phyloP scores from a whole-genome alignment of 2,797 vertebrate genomes.

The Pampus argenteus region DNA sequence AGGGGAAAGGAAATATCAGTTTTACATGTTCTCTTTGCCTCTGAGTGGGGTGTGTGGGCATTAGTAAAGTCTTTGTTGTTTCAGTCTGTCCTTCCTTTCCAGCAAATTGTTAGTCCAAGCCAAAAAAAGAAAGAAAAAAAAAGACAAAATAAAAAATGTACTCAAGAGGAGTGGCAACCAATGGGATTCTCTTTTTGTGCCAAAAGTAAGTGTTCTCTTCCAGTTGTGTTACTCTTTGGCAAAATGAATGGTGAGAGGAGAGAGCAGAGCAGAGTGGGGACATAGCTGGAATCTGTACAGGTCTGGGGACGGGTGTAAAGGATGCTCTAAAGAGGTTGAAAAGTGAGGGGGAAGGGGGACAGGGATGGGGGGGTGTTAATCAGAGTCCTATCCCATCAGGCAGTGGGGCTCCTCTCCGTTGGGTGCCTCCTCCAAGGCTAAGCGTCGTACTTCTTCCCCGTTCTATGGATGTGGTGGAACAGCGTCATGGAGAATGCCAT shows the following conservation, averaged over 20 bases:
- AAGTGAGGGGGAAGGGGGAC: constrained; percentile 44
- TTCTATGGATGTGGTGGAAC: constrained; percentile 97
- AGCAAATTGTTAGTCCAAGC: constrained; percentile 79
- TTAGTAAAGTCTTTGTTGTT: constrained; percentile 80
- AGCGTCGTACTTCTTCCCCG: constrained; percentile 97
- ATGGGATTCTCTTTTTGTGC: constrained; percentile 70
- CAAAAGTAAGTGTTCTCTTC: constrained; percentile 71
- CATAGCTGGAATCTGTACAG: constrained; percentile 78
- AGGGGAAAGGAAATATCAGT: constrained; percentile 51
- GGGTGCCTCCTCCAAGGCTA: constrained; percentile 72
- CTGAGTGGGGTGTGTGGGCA: constrained; percentile 54
- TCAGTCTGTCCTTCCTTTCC: constrained; percentile 66
- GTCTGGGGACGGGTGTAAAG: constrained; percentile 51
- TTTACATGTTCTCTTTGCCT: constrained; percentile 67
- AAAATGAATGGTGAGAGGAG: constrained; percentile 83
- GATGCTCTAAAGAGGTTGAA: constrained; percentile 62
- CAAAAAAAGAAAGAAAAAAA: constrained; percentile 40
- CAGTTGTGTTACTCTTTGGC: constrained; percentile 85
- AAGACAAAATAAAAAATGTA: constrained; percentile 32
- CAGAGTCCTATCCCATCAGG: constrained; percentile 80
- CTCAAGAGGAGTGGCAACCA: constrained; percentile 66
- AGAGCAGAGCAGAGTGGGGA: constrained; percentile 70
- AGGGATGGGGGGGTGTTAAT: constrained; percentile 47
- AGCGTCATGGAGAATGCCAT: constrained; percentile 99
- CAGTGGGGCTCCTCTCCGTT: constrained; percentile 66